These are phyloP conservation scores for Platyrinchus mystaceus DNA, from an alignment of 2,797 vertebrate species.

Conservation along the genomic window DNA sequence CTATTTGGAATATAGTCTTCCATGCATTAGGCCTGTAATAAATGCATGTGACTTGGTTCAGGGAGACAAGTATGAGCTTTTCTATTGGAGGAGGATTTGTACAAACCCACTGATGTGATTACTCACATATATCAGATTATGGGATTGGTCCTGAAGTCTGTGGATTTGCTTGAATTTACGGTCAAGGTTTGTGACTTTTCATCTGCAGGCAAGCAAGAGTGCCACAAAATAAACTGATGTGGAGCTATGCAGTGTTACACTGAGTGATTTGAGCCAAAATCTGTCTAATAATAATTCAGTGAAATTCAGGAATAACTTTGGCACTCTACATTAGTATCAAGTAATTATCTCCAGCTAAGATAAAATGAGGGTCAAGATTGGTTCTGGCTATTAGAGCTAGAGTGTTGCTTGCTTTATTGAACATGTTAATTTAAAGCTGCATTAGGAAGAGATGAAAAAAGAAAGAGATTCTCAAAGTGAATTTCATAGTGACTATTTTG, in stretches of 20 bases:
- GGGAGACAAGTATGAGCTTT: background rate
- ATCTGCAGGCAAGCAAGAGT: background rate
- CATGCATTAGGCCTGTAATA: background rate
- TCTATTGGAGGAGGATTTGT: background rate
- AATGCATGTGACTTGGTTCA: background rate
- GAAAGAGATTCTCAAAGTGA: background rate
- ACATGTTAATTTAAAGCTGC: constrained; percentile 51
- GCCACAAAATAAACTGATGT: background rate
- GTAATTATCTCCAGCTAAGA: constrained; percentile 69
- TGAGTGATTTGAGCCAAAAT: constrained; percentile 6
- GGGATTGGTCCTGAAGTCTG: background rate
- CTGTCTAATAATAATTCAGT: constrained; percentile 42
- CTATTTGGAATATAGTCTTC: background rate
- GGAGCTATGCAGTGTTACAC: background rate
- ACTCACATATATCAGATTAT: background rate
- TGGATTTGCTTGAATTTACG: constrained; percentile 20
- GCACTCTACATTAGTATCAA: constrained; percentile 57
- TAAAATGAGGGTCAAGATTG: constrained; percentile 67
- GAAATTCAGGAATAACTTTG: constrained; percentile 58
- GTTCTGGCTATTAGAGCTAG: constrained; percentile 48
- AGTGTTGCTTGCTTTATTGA: constrained; percentile 57
- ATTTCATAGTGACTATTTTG: constrained; percentile 10
- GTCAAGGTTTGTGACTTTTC: background rate
- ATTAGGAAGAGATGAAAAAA: constrained; percentile 18
- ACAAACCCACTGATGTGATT: constrained; percentile 4